phyloP scores from a whole-genome alignment of 2,797 vertebrate genomes.

The Sparus aurata region DNA sequence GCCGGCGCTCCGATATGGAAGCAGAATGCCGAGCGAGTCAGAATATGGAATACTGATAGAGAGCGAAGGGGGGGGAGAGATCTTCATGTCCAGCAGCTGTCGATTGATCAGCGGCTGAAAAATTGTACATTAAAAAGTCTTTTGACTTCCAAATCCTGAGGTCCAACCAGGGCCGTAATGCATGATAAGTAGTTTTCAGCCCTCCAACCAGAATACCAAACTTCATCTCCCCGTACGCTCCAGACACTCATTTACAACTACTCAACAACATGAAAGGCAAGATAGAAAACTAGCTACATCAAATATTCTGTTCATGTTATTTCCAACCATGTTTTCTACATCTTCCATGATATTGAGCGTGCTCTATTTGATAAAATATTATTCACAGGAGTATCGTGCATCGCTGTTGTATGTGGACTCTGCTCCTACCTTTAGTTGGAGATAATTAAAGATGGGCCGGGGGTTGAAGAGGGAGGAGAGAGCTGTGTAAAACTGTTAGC shows the following conservation, averaged over 20 bases:
- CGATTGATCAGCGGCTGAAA: slow-evolving; percentile 86
- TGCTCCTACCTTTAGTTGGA: slow-evolving; percentile 58
- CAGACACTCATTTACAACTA: slow-evolving; percentile 85
- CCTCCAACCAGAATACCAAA: slow-evolving; percentile 84
- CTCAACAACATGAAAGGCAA: slow-evolving; percentile 85
- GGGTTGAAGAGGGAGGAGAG: slow-evolving; percentile 8
- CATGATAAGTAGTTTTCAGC: slow-evolving; percentile 86
- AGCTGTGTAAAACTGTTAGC: slow-evolving; percentile 34
- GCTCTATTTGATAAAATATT: slow-evolving; percentile 76
- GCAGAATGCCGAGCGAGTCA: slow-evolving; percentile 74
- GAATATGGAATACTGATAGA: slow-evolving; percentile 74
- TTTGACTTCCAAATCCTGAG: slow-evolving; percentile 87
- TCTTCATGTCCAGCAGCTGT: slow-evolving; percentile 82
- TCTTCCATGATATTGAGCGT: slow-evolving; percentile 74
- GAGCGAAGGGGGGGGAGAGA: slow-evolving; percentile 47
- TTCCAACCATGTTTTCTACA: slow-evolving; percentile 79
- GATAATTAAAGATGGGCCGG: slow-evolving; percentile 59
- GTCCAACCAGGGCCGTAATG: slow-evolving; percentile 84
- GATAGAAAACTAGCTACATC: slow-evolving; percentile 82
- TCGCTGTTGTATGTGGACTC: slow-evolving; percentile 50
- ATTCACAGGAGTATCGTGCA: slow-evolving; percentile 72
- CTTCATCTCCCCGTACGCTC: slow-evolving; percentile 77
- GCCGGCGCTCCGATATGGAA: slow-evolving; percentile 71
- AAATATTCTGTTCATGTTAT: slow-evolving; percentile 81
- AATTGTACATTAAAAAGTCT: slow-evolving; percentile 86